Conservation (phyloP, 2,113 vertebrate species). For the Cyprinodon brontotheroides region DNA sequence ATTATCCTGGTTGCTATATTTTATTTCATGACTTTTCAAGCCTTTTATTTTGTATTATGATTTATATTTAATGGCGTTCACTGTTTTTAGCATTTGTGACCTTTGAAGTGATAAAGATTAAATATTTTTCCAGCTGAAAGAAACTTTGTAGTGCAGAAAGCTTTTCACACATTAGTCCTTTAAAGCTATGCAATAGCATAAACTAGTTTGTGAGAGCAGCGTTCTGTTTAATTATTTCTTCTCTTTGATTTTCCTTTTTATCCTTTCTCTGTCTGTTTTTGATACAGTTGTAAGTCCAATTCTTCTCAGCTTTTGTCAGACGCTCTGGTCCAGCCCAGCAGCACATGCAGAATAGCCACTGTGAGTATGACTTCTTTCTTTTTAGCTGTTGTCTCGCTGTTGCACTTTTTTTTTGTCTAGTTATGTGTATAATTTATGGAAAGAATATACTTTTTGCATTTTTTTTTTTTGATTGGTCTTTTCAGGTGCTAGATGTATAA, state of each 20-base stretch:
- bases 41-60: not conserved
- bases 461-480: no score
- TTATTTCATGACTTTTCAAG: not conserved
- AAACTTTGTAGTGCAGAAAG: not conserved
- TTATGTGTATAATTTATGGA: not conserved
- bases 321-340: constrained; percentile 91
- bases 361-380: constrained; percentile 58
- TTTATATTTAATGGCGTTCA: not conserved
- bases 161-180: not conserved
- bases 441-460: not conserved
- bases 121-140: not conserved
- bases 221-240: not conserved
- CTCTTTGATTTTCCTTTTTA: not conserved
- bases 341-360: constrained; percentile 87
- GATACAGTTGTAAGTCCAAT: constrained; percentile 91
- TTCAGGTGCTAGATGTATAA: no score
- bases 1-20: not conserved
- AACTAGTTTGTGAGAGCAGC: not conserved
- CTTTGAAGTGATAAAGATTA: not conserved
- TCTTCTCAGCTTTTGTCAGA: constrained; percentile 93
- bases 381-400: not conserved
- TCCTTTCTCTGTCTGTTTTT: constrained; percentile 16
- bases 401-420: not conserved
- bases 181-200: no score
- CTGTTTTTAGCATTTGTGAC: not conserved